Evolutionary conservation across 1,140 invertebrate species (phyloP).

Genomic region (Gryllus bimaculatus): DNA sequence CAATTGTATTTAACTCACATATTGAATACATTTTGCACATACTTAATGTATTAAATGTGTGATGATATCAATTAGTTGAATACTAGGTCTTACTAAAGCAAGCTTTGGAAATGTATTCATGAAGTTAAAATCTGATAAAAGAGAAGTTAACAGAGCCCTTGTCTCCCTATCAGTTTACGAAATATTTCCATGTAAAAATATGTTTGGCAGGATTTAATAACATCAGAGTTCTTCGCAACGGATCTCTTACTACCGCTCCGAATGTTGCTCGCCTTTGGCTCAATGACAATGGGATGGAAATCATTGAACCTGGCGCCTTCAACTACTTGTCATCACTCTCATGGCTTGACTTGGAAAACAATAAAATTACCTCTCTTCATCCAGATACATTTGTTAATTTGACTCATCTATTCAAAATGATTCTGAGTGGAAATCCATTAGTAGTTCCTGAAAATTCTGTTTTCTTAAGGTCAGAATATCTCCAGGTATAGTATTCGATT

Average conservation of each 20-base stretch:
- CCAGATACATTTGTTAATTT: not conserved
- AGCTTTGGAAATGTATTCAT: no score
- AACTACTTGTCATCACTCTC: not conserved
- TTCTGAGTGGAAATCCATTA: not conserved
- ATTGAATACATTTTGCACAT: no score
- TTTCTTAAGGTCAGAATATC: not conserved
- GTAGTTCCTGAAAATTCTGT: not conserved
- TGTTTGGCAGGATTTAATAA: not conserved
- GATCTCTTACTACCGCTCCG: not conserved
- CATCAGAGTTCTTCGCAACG: not conserved
- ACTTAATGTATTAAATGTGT: no score
- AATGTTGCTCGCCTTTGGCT: not conserved
- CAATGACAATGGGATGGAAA: not conserved
- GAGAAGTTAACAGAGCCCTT: no score
- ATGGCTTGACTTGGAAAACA: not conserved
- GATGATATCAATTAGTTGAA: no score
- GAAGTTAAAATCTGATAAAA: no score
- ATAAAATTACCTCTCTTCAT: not conserved
- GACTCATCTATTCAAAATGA: not conserved
- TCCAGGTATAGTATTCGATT: not conserved
- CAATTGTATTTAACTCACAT: no score
- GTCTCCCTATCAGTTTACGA: no score
- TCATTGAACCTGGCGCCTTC: not conserved
- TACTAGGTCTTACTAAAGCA: no score
- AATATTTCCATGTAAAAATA: no score